These are phyloP conservation scores for Dione juno DNA, from an alignment of 2,888 invertebrate species.

Conservation along the genomic window DNA sequence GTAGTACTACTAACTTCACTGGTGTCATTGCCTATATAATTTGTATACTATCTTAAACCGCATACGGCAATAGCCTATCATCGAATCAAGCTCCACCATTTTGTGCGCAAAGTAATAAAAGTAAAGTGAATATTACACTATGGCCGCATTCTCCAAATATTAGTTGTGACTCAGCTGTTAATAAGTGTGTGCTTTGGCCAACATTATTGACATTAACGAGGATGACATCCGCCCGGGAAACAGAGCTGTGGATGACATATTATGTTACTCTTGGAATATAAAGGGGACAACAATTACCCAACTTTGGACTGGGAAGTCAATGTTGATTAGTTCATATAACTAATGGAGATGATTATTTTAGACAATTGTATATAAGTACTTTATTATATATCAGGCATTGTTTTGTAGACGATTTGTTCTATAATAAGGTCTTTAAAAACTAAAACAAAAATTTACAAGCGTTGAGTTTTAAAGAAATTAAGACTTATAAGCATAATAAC, in stretches of 20 bases:
- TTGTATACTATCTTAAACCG: not conserved
- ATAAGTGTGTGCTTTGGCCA: conserved; percentile 71
- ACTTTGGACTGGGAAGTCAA: conserved; percentile 60
- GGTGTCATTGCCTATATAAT: not conserved
- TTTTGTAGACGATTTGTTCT: too few relatives aligned
- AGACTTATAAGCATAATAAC: conserved; percentile 8
- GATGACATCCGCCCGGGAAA: conserved; percentile 71
- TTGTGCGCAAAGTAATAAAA: conserved; percentile 30
- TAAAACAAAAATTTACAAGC: too few relatives aligned
- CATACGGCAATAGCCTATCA: not conserved
- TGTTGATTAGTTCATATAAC: conserved; percentile 48
- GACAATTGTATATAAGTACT: not conserved
- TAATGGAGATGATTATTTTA: not conserved
- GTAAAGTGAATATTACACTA: conserved; percentile 27
- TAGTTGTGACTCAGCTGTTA: conserved; percentile 69
- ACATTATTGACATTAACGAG: conserved; percentile 79
- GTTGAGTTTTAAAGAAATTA: not conserved
- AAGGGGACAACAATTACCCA: conserved; percentile 72
- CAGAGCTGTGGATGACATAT: conserved; percentile 70
- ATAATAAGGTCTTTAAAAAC: too few relatives aligned
- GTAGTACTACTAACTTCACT: too few relatives aligned
- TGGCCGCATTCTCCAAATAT: conserved; percentile 34
- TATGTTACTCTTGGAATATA: conserved; percentile 74
- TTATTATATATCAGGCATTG: too few relatives aligned
- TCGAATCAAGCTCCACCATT: conserved; percentile 1